A percentile compares a stretch with the other conserved stretches of the same genome.
Conservation (phyloP, 2,113 vertebrate genomes). For the Lamprologus lemairii region DNA sequence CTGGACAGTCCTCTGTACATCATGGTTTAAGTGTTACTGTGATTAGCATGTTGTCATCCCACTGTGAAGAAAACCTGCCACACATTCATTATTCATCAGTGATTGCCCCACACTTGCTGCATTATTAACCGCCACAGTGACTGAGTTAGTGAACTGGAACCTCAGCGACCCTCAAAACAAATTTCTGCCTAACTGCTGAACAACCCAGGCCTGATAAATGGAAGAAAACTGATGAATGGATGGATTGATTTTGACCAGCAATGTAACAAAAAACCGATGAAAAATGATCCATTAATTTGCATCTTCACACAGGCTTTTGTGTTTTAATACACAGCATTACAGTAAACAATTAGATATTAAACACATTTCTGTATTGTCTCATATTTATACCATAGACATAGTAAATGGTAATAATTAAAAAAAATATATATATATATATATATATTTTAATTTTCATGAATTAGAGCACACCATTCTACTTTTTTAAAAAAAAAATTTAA, state of each 20-base stretch:
- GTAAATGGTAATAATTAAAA: neutral
- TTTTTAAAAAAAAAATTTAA: neutral
- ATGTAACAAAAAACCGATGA: neutral
- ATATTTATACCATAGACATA: neutral
- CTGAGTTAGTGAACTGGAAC: neutral
- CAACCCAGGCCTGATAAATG: neutral
- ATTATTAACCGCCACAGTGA: slow-evolving; percentile 14
- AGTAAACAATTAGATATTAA: neutral
- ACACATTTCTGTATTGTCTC: neutral
- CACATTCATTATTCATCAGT: slow-evolving; percentile 12
- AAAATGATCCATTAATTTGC: neutral
- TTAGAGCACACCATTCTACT: neutral
- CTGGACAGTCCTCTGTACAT: neutral
- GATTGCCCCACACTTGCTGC: neutral
- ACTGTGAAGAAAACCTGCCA: neutral
- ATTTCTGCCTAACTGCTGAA: neutral
- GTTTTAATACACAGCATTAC: neutral
- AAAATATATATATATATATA: no score
- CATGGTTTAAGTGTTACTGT: neutral
- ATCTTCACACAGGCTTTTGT: neutral
- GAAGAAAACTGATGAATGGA: neutral
- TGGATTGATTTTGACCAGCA: neutral
- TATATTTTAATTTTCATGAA: neutral
- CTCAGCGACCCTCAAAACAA: neutral
- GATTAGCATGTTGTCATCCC: neutral